These are phyloP conservation scores for Drosophila santomea DNA, from an alignment of 1,140 invertebrate genomes.

Conservation along the genomic window DNA sequence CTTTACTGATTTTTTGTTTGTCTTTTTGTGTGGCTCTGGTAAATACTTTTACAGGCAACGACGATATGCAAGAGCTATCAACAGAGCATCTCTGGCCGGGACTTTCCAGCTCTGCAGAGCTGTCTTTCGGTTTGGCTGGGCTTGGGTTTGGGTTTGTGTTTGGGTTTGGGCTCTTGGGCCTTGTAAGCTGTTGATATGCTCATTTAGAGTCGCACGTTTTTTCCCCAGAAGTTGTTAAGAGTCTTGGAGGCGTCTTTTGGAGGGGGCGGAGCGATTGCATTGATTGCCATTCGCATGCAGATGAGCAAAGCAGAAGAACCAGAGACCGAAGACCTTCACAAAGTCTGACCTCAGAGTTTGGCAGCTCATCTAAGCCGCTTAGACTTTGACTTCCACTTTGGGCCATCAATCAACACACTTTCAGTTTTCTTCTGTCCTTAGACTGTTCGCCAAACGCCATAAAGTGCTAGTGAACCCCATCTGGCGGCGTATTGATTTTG, in stretches of 20 bases:
- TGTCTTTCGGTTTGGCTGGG: conserved; percentile 22
- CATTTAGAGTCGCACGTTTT: conserved; percentile 83
- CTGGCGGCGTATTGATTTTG: conserved; percentile 54
- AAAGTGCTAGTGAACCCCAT: conserved; percentile 55
- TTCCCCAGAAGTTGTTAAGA: conserved; percentile 81
- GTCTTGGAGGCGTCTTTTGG: conserved; percentile 5
- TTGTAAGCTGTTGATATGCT: conserved; percentile 83
- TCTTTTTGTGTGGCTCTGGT: conserved; percentile 24
- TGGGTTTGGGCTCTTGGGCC: conserved; percentile 20
- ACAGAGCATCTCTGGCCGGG: conserved; percentile 65
- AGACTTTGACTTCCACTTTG: conserved; percentile 55
- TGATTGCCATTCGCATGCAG: conserved; percentile 81
- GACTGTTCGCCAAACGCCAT: conserved; percentile 7
- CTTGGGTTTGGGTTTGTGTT: conserved; percentile 21
- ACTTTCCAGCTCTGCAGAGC: conserved; percentile 23
- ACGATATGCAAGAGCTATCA: conserved; percentile 83
- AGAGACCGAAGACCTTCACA: conserved; percentile 3
- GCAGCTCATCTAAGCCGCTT: conserved; percentile 21
- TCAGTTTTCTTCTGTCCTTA: conserved; percentile 62
- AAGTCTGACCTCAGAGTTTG: conserved; percentile 61
- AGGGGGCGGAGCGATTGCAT: conserved; percentile 54
- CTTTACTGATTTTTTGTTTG: background rate
- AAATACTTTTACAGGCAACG: conserved; percentile 47
- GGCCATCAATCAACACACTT: conserved; percentile 84
- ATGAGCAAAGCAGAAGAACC: conserved; percentile 43